Evolutionary conservation across 2,797 vertebrate genomes (phyloP), one percentile per base, ranked within the genome.

Genomic region (Ispidina picta): DNA sequence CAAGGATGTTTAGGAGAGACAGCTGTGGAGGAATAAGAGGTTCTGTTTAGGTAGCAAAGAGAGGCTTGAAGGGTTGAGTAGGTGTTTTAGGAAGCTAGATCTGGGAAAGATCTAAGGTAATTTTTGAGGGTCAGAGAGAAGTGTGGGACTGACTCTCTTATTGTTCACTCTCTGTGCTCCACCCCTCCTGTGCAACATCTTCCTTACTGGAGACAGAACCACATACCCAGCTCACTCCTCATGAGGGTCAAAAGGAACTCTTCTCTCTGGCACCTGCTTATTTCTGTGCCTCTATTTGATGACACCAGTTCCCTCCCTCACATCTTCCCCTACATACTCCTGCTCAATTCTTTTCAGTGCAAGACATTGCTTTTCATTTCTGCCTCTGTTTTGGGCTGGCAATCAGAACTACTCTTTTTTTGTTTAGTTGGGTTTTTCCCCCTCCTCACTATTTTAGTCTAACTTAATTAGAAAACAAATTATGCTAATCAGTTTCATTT

Each of bases 361-460:
- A 76, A 72, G 29, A 9, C 31, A 28, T 22, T 59, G 26, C 28
- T 72, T 83, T 94, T 79, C 15, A n/a, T 72, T 92, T 88, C 60
- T 75, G 8, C 28, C 51, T 8, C 4, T 54, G 17, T 58, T 76
- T 65, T 75, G 51, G 79, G 19, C 37, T 58, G 43, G 33, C 22
- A 76, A 17, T 76, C 69, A 83, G n/a, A 79, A 88, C 80, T 31
- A 49, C 7, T 56, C 6, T 35, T 5, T 10, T 26, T 25, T 55
- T 21, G 26, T 10, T 52, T 29, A 9, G 5, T 29, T 52, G 48
- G 15, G 25, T 29, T 52, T 52, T 52, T 18, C 51, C 51, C 15
- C 48, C 15, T 55, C n/a, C 23, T 15, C 19, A 21, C 5, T 8
- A 35, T 63, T 86, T 90, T 77, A 5, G 59, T 74, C 19, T n/a